These are phyloP conservation scores for Campylomormyrus numenius DNA, from an alignment of 2,113 vertebrate species.

Conservation along the genomic window DNA sequence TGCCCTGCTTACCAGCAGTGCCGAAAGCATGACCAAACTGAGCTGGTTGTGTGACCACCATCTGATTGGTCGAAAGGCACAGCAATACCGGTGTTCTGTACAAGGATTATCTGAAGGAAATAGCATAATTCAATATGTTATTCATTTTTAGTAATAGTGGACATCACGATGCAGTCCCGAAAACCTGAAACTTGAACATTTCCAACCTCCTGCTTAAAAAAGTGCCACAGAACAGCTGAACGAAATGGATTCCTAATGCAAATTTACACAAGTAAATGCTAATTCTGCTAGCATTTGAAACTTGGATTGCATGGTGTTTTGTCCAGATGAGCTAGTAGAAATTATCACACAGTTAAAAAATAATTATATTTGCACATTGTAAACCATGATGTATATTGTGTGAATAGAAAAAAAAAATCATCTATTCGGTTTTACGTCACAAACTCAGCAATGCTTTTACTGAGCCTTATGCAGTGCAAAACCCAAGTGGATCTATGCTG, in stretches of 20 bases:
- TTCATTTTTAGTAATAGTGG: not conserved
- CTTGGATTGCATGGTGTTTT: not conserved
- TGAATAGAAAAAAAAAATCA: not conserved
- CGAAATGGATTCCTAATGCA: not conserved
- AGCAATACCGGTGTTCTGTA: not conserved
- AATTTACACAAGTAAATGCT: not conserved
- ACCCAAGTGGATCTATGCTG: not conserved
- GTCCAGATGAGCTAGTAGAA: not conserved
- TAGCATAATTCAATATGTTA: not conserved
- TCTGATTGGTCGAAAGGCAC: not conserved
- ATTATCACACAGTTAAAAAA: not conserved
- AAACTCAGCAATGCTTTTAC: not conserved
- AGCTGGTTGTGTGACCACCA: not conserved
- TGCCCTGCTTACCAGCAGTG: not conserved
- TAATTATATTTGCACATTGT: not conserved
- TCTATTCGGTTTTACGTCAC: not conserved
- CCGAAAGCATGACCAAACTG: not conserved
- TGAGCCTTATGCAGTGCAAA: not conserved
- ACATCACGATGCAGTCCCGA: not conserved
- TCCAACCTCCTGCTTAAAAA: not conserved
- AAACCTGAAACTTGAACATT: not conserved
- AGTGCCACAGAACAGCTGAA: not conserved
- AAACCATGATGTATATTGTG: not conserved
- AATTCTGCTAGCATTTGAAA: not conserved
- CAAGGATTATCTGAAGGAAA: not conserved